phyloP scores from a whole-genome alignment of 1,140 invertebrate species.

The Goniozus legneri region DNA sequence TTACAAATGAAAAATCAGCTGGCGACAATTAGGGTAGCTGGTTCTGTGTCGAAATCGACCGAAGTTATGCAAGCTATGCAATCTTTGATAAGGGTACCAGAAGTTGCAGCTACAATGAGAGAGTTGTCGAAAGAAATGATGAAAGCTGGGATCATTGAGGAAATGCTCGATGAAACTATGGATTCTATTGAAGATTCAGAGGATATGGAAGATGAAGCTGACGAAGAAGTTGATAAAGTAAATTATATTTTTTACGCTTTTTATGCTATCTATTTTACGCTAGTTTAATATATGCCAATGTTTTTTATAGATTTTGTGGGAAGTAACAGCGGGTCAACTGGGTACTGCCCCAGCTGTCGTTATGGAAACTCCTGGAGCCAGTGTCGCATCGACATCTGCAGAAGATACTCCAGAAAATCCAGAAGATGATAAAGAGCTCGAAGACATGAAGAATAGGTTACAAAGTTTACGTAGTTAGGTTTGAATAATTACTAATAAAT shows the following conservation, averaged over 20 bases:
- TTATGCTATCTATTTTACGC: too few species aligned
- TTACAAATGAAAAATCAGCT: conserved; percentile 75
- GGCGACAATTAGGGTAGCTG: conserved; percentile 85
- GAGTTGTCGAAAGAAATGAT: conserved; percentile 99
- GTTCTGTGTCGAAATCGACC: conserved; percentile 87
- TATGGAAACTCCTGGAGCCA: conserved; percentile 61
- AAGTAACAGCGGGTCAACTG: conserved; percentile 89
- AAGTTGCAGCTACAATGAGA: conserved; percentile 93
- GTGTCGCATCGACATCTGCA: conserved; percentile 52
- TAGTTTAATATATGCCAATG: too few species aligned
- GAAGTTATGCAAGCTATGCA: conserved; percentile 99
- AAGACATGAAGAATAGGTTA: conserved; percentile 81
- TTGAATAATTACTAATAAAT: conserved; percentile 19
- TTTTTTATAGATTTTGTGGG: conserved; percentile 79
- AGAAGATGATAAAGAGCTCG: conserved; percentile 75
- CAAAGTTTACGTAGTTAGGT: conserved; percentile 77
- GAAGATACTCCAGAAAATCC: conserved; percentile 50
- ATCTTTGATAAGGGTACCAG: conserved; percentile 80
- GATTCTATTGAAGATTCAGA: conserved; percentile 85
- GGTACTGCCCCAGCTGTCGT: conserved; percentile 83
- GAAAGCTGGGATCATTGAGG: conserved; percentile 98
- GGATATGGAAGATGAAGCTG: conserved; percentile 89
- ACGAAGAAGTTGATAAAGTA: conserved; percentile 90
- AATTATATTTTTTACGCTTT: too few species aligned
- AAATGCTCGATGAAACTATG: conserved; percentile 99